Conservation (phyloP, 2,888 invertebrate species). For the Eristalinus sepulchralis region DNA sequence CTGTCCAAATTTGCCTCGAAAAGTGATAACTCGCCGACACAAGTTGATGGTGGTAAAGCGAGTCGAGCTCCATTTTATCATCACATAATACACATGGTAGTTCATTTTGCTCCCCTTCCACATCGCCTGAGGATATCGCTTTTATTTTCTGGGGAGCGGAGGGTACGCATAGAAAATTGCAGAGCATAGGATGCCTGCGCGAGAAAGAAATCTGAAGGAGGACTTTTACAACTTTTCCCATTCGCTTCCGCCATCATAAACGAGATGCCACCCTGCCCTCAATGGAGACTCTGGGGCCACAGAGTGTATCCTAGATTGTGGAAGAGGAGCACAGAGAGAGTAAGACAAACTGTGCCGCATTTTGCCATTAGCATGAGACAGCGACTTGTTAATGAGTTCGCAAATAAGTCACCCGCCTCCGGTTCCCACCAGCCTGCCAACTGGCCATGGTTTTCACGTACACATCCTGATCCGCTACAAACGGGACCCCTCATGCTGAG, state of each 20-base stretch:
- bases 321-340: neutral
- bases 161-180: neutral
- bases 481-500: neutral
- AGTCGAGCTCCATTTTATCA: neutral
- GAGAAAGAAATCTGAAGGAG: neutral
- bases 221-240: constrained; percentile 24
- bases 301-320: neutral
- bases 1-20: neutral
- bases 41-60: neutral
- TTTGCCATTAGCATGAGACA: constrained; percentile 25
- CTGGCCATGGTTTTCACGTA: neutral
- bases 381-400: constrained; percentile 38
- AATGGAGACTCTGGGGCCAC: neutral
- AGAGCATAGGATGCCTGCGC: neutral
- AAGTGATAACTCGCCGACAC: neutral
- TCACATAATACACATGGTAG: neutral
- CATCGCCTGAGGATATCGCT: neutral
- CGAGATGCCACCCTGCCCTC: neutral
- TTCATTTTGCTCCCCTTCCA: neutral
- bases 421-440: neutral
- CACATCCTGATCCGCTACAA: neutral
- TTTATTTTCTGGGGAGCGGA: neutral
- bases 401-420: constrained; percentile 2
- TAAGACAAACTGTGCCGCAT: neutral
- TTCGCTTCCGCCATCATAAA: constrained; percentile 40